Conservation (phyloP, 1,140 invertebrate species). For the Hyposmocoma kahamanoa region DNA sequence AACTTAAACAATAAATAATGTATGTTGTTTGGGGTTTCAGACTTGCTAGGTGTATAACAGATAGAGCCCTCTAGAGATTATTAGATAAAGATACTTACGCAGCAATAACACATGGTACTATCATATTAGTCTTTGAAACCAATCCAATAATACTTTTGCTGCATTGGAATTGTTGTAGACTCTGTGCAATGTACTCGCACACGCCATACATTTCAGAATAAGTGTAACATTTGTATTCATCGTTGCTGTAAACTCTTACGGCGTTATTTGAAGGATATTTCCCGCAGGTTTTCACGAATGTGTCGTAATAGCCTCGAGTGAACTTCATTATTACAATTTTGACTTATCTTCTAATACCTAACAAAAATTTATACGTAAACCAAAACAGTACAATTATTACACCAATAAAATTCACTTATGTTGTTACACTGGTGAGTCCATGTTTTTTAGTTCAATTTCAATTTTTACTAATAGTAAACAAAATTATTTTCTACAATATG, state of each 20-base stretch:
- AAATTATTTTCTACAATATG: no score
- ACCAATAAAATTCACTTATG: no score
- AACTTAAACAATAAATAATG: no score
- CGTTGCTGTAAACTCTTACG: slow-evolving; percentile 36
- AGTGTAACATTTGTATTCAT: slow-evolving; percentile 38
- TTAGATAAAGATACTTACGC: slow-evolving; percentile 39
- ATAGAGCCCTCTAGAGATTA: no score
- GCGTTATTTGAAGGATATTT: slow-evolving; percentile 43
- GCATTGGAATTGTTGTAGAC: slow-evolving; percentile 46
- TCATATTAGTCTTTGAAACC: slow-evolving; percentile 48
- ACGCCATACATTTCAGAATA: slow-evolving; percentile 58
- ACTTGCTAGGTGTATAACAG: no score
- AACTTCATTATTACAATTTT: slow-evolving; percentile 43
- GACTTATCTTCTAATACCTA: no score
- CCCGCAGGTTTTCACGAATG: slow-evolving; percentile 53
- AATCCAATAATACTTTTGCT: slow-evolving; percentile 50
- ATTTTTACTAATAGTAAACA: no score
- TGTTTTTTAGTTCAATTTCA: no score
- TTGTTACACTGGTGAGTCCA: no score
- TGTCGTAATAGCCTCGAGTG: slow-evolving; percentile 53
- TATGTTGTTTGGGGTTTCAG: no score
- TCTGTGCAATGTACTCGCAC: slow-evolving; percentile 61
- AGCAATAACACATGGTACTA: slow-evolving; percentile 54
- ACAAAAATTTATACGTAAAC: no score
- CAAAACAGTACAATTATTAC: no score